These are phyloP conservation scores for Diorhabda elongata DNA, from an alignment of 1,140 invertebrate species.

Conservation along the genomic window DNA sequence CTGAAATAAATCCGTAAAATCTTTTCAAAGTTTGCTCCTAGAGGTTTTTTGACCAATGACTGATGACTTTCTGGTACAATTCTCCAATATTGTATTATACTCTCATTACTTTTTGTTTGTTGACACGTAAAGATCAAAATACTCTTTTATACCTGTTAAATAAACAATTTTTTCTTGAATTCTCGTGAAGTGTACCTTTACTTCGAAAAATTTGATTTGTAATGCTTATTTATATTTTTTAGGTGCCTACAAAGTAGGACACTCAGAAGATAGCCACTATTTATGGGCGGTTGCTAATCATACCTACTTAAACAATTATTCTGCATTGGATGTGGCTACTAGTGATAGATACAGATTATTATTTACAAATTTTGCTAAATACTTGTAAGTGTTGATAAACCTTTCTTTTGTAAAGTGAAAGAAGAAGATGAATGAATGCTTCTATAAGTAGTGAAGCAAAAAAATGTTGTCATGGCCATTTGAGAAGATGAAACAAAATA, in stretches of 20 bases:
- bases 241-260: conserved; percentile 14
- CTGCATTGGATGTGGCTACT: conserved; percentile 11
- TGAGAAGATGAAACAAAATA: too few relatives aligned
- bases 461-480: too few relatives aligned
- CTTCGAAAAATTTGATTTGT: background rate
- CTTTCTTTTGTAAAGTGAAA: too few relatives aligned
- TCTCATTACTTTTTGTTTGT: too few relatives aligned
- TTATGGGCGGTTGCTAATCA: conserved; percentile 7
- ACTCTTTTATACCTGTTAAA: background rate
- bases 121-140: background rate
- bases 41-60: too few relatives aligned
- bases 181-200: background rate
- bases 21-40: too few relatives aligned
- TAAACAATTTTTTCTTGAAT: background rate
- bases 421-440: too few relatives aligned
- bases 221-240: background rate
- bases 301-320: conserved; percentile 9
- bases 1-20: too few relatives aligned
- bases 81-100: too few relatives aligned
- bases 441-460: too few relatives aligned
- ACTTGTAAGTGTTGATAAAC: conserved; percentile 50
- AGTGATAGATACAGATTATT: conserved; percentile 52
- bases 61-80: too few relatives aligned
- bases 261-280: conserved; percentile 8
- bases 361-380: conserved; percentile 64